phyloP scores from a whole-genome alignment of 2,888 invertebrate genomes.

The Scrobipalpa atriplicella region DNA sequence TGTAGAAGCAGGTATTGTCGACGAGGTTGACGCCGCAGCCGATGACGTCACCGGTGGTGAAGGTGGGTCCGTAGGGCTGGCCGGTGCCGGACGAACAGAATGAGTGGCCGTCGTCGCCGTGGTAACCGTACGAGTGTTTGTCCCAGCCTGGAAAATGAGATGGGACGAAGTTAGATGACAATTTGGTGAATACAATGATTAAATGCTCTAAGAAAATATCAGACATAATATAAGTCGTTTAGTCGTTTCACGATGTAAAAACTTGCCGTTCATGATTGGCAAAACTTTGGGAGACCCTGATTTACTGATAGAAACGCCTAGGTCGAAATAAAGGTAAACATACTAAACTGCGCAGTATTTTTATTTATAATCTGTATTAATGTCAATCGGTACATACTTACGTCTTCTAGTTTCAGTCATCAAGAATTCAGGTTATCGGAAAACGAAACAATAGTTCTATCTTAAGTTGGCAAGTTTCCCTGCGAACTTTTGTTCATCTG shows the following conservation, averaged over 20 bases:
- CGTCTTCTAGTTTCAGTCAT: no score
- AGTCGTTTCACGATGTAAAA: no score
- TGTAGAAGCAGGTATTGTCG: constrained; percentile 99
- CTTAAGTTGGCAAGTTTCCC: not conserved
- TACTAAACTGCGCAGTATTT: no score
- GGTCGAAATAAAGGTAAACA: no score
- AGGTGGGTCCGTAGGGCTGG: constrained; percentile 98
- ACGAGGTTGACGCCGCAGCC: constrained; percentile 99
- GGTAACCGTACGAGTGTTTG: constrained; percentile 99
- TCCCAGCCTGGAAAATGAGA: constrained; percentile 91
- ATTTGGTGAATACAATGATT: no score
- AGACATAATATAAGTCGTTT: no score
- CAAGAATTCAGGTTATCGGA: not conserved
- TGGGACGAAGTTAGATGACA: not conserved
- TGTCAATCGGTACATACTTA: no score
- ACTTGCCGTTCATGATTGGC: no score
- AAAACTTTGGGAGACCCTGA: no score
- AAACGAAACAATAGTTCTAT: not conserved
- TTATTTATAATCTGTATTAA: no score
- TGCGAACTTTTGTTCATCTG: not conserved
- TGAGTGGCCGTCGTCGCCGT: constrained; percentile 99
- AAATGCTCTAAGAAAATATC: no score
- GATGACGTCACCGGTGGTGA: constrained; percentile 98
- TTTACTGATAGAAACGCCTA: no score
- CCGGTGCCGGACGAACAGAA: constrained; percentile 99